phyloP scores from a whole-genome alignment of 92 coral and sea anemone species.

The Porites rus region DNA sequence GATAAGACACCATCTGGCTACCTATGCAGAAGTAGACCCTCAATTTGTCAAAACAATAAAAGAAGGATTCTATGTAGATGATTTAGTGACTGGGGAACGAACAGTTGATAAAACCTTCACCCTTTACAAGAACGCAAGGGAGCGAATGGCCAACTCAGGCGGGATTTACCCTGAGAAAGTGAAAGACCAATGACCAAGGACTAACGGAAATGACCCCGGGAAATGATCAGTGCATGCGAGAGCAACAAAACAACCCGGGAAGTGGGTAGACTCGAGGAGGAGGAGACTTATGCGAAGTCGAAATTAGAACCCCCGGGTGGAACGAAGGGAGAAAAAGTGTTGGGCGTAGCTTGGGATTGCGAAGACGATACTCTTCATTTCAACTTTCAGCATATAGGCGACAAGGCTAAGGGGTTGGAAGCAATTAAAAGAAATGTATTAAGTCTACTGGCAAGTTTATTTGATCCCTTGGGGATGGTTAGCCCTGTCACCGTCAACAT shows the following conservation, averaged over 20 bases:
- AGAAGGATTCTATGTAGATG: conserved; percentile 55
- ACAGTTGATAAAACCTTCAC: not conserved
- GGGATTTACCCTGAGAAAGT: conserved; percentile 36
- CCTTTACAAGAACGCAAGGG: conserved; percentile 17
- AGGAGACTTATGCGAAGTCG: conserved; percentile 31
- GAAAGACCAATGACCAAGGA: conserved; percentile 27
- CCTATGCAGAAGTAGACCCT: conserved; percentile 35
- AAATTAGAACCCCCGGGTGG: conserved; percentile 13
- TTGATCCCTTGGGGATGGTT: too few species aligned
- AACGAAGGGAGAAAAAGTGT: conserved; percentile 11
- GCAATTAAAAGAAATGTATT: not conserved
- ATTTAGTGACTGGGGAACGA: conserved; percentile 49
- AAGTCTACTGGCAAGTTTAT: too few species aligned
- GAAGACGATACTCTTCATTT: not conserved
- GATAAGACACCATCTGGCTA: not conserved
- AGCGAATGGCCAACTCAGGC: conserved; percentile 28
- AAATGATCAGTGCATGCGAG: not conserved
- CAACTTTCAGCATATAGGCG: not conserved
- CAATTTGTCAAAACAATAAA: conserved; percentile 38
- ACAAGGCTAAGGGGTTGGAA: not conserved
- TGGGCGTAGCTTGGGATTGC: conserved; percentile 10
- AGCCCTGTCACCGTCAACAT: too few species aligned
- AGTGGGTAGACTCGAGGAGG: conserved; percentile 4
- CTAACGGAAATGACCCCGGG: not conserved
- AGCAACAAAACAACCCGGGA: not conserved